These are phyloP conservation scores for Forbesichthys agassizii DNA, from an alignment of 2,113 vertebrate species.

Conservation along the genomic window DNA sequence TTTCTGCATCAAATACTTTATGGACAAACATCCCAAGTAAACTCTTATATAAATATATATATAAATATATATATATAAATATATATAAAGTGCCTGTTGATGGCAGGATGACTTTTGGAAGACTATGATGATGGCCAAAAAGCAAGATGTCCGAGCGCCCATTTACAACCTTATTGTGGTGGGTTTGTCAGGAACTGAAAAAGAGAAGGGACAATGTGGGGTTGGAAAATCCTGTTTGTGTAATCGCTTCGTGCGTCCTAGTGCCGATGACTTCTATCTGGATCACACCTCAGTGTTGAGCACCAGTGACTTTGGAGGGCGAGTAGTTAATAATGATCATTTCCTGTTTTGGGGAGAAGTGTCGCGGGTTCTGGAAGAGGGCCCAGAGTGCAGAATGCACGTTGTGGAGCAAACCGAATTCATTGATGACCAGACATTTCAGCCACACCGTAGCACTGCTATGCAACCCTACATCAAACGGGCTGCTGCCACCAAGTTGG, in stretches of 20 bases:
- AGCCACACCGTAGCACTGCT: conserved; percentile 96
- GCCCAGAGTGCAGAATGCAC: conserved; percentile 87
- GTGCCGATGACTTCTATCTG: conserved; percentile 93
- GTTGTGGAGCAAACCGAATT: conserved; percentile 98
- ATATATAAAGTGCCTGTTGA: conserved; percentile 66
- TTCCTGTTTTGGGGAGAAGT: conserved; percentile 98
- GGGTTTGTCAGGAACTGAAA: conserved; percentile 96
- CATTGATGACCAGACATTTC: conserved; percentile 98
- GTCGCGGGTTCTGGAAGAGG: conserved; percentile 87
- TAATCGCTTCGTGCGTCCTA: conserved; percentile 91
- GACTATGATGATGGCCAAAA: conserved; percentile 96
- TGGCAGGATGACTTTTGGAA: conserved; percentile 85
- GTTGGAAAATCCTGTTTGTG: conserved; percentile 96
- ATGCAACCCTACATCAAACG: conserved; percentile 96
- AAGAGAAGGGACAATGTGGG: conserved; percentile 96
- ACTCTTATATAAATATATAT: conserved; percentile 33
- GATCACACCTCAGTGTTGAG: conserved; percentile 98
- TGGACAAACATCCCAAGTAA: conserved; percentile 63
- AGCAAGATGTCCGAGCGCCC: conserved; percentile 93
- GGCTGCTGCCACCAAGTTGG: conserved; percentile 91
- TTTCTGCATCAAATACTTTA: conserved; percentile 61
- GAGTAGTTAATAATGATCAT: conserved; percentile 98
- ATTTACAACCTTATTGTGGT: conserved; percentile 96
- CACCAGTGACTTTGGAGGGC: conserved; percentile 96
- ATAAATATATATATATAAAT: too few species aligned